phyloP scores from a whole-genome alignment of 92 coral and sea anemone genomes.

The Epizoanthus ramosus region DNA sequence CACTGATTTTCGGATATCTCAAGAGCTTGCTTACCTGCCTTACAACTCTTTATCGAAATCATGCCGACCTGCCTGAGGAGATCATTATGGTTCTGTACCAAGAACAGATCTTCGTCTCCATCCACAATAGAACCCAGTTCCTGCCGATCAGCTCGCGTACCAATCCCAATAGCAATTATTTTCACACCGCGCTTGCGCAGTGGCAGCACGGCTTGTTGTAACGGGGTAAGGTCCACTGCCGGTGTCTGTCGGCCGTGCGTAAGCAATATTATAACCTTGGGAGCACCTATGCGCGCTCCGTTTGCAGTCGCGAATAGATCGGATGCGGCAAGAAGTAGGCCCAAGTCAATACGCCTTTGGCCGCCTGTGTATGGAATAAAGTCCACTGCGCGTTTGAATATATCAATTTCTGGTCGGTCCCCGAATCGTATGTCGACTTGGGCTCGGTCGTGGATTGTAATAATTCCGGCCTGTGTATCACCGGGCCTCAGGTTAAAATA shows the following conservation, averaged over 20 bases:
- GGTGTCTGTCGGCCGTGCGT: constrained; percentile 36
- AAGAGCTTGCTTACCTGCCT: constrained; percentile 5
- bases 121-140: constrained; percentile 21
- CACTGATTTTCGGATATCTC: too few relatives aligned
- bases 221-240: neutral
- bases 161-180: constrained; percentile 27
- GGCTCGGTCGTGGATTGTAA: constrained; percentile 21
- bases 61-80: constrained; percentile 27
- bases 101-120: constrained; percentile 12
- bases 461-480: constrained; percentile 12
- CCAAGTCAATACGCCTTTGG: constrained; percentile 35
- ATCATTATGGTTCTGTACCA: constrained; percentile 21
- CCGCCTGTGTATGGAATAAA: constrained; percentile 30
- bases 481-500: constrained; percentile 17
- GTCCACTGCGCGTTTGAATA: constrained; percentile 34
- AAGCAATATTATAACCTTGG: neutral
- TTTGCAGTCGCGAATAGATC: neutral
- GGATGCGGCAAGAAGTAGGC: constrained; percentile 16
- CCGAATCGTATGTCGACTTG: constrained; percentile 38
- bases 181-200: constrained; percentile 4
- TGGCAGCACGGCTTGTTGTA: constrained; percentile 18
- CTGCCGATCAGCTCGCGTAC: constrained; percentile 15
- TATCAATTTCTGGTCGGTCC: constrained; percentile 18
- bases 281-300: neutral
- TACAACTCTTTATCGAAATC: constrained; percentile 13